Percentiles rank a stretch among this genome's conserved stretches.
These are phyloP conservation scores for Vesta saturnalis DNA, from an alignment of 2,888 invertebrate genomes.

Conservation along the genomic window DNA sequence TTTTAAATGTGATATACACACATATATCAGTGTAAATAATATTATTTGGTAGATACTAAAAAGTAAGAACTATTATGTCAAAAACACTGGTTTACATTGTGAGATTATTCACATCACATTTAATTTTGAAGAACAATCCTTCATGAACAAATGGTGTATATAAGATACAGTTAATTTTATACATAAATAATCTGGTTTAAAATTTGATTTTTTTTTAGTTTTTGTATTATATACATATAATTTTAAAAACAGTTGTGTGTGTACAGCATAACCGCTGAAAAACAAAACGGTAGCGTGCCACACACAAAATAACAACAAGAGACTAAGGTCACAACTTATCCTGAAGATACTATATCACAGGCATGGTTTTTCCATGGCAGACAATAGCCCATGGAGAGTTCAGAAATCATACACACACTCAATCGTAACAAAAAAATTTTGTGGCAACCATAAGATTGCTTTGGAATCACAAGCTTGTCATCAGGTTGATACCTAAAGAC, in stretches of 20 bases:
- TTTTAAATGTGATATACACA: constrained; percentile 34
- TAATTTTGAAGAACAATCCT: constrained; percentile 60
- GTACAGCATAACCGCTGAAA: constrained; percentile 46
- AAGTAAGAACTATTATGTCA: constrained; percentile 41
- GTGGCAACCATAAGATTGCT: constrained; percentile 50
- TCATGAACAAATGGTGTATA: constrained; percentile 52
- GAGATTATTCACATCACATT: constrained; percentile 64
- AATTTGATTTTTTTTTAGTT: constrained; percentile 58
- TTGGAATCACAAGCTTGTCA: constrained; percentile 51
- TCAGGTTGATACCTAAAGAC: constrained; percentile 59
- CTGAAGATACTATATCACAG: constrained; percentile 78
- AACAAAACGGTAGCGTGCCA: constrained; percentile 46
- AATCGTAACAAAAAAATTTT: constrained; percentile 52
- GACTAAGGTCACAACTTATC: constrained; percentile 76
- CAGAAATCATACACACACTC: constrained; percentile 44
- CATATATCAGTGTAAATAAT: constrained; percentile 51
- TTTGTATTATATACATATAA: constrained; percentile 63
- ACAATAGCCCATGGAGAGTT: constrained; percentile 40
- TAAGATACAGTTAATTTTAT: constrained; percentile 61
- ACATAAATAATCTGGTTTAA: constrained; percentile 62
- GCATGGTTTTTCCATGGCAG: constrained; percentile 65
- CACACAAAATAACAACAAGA: constrained; percentile 65
- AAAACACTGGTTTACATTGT: constrained; percentile 54
- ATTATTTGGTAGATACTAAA: constrained; percentile 58
- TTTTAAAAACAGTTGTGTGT: constrained; percentile 61